phyloP scores from a whole-genome alignment of 2,797 vertebrate genomes.

The Pelochelys cantorii region DNA sequence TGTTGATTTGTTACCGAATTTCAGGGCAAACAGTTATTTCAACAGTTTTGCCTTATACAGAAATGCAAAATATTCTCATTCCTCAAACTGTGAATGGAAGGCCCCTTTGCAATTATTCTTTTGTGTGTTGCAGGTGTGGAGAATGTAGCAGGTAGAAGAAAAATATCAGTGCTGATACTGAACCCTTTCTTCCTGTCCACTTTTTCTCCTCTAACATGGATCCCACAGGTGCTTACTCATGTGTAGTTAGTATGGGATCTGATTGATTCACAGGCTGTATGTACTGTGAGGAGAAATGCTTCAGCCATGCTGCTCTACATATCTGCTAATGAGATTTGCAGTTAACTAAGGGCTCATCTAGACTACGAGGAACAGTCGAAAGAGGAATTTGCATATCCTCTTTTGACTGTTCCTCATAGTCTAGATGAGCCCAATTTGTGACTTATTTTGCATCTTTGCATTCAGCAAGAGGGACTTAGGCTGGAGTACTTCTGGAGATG shows the following conservation, averaged over 20 bases:
- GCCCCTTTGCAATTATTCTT: not conserved
- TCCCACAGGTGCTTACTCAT: not conserved
- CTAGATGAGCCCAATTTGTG: too few species aligned
- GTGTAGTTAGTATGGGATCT: not conserved
- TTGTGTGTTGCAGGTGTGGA: not conserved
- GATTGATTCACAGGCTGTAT: not conserved
- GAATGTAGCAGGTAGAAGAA: not conserved
- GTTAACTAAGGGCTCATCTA: constrained; percentile 7
- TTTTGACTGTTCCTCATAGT: too few species aligned
- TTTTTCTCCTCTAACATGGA: not conserved
- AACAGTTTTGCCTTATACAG: not conserved
- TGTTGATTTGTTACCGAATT: not conserved
- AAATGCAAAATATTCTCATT: not conserved
- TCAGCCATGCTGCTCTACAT: constrained; percentile 9
- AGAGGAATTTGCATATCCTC: too few species aligned
- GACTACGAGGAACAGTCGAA: too few species aligned
- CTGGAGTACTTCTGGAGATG: not conserved
- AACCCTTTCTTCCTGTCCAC: not conserved
- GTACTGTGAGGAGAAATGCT: constrained; percentile 17
- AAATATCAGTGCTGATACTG: not conserved
- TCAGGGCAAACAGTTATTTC: not conserved
- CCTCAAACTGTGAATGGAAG: not conserved
- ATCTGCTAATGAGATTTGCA: constrained; percentile 31
- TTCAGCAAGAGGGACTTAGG: not conserved
- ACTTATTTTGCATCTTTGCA: constrained; percentile 19